Percentiles rank a stretch among this genome's conserved stretches.
Conservation (phyloP, 2,797 vertebrate genomes). For the Ammospiza maritima region DNA sequence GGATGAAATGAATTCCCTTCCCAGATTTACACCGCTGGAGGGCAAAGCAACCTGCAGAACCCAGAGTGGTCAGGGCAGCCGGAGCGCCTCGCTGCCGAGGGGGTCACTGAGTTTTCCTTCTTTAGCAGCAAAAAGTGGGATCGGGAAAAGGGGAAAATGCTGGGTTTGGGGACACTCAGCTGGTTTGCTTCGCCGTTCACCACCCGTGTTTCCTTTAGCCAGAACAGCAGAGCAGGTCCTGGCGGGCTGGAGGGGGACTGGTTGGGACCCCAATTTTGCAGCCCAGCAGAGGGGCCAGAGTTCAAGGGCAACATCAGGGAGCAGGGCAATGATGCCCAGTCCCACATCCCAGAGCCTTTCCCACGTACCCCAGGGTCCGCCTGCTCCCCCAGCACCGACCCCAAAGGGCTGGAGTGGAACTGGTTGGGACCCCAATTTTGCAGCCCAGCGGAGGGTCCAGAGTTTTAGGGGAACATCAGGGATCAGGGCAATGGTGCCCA, state of each 20-base stretch:
- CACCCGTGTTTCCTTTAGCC: neutral
- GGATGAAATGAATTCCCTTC: neutral
- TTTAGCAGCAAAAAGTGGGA: neutral
- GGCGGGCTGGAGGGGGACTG: fast-evolving
- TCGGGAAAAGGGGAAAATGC: neutral
- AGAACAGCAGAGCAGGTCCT: neutral
- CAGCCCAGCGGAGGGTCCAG: no score
- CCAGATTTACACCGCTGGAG: neutral
- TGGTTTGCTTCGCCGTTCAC: neutral
- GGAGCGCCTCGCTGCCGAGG: fast-evolving
- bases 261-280: neutral
- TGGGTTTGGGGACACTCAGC: neutral
- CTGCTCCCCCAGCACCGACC: fast-evolving
- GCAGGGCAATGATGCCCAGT: neutral
- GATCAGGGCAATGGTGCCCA: no score
- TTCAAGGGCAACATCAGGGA: neutral
- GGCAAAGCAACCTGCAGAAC: neutral
- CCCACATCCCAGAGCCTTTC: neutral
- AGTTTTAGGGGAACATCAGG: no score
- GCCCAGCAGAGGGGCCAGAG: neutral
- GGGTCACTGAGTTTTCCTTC: fast-evolving
- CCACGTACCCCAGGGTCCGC: fast-evolving
- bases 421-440: no score
- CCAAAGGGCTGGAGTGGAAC: no score
- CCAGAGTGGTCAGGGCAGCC: fast-evolving